A percentile compares a stretch with the other conserved stretches of the same genome.
phyloP scores from a whole-genome alignment of 2,113 vertebrate species.

The Corythaeola cristata region DNA sequence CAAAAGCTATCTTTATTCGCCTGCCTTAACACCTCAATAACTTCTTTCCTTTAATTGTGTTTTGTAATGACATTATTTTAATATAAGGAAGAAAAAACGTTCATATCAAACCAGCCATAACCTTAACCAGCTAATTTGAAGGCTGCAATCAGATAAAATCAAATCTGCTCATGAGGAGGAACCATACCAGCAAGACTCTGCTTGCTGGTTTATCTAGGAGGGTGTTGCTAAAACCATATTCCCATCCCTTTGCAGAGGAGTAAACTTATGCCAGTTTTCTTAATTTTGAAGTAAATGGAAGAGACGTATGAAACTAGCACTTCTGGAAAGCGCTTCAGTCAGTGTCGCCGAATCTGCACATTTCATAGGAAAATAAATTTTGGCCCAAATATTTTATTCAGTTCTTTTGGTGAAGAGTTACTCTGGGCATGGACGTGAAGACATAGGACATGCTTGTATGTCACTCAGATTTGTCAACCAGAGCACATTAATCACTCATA shows the following conservation, averaged over 20 bases:
- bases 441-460: neutral
- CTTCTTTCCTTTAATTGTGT: neutral
- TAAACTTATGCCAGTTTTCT: neutral
- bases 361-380: neutral
- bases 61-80: neutral
- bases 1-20: neutral
- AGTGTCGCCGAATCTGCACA: neutral
- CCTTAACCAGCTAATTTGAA: neutral
- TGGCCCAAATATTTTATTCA: neutral
- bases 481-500: neutral
- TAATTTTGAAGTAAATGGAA: neutral
- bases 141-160: neutral
- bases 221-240: neutral
- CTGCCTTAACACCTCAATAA: neutral
- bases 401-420: neutral
- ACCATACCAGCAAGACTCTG: neutral
- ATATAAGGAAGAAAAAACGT: neutral
- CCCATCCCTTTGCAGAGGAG: neutral
- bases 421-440: neutral
- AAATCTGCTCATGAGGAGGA: neutral
- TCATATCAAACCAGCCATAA: neutral
- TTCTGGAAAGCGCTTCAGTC: neutral
- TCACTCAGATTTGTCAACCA: neutral
- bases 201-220: neutral
- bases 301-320: neutral